Conservation (phyloP, 2,797 vertebrate species). For the Anguilla pacifica region DNA sequence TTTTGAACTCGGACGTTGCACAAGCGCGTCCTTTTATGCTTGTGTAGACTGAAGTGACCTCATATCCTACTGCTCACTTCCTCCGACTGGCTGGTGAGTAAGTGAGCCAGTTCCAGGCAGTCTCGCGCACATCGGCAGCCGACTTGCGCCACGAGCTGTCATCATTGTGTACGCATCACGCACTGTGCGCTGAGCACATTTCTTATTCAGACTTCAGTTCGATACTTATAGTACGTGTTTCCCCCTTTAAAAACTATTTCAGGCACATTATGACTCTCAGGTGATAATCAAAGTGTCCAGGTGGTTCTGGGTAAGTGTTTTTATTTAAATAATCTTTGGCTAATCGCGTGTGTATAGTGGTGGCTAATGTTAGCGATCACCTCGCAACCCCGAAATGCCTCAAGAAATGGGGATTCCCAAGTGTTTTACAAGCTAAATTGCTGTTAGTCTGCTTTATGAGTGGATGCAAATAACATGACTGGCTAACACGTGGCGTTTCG, state of each 20-base stretch:
- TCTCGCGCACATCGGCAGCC: conserved; percentile 50
- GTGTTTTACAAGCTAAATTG: background rate
- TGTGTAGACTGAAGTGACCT: conserved; percentile 46
- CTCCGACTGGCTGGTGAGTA: conserved; percentile 33
- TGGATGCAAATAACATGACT: background rate
- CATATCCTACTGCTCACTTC: conserved; percentile 62
- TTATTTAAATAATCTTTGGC: conserved; percentile 36
- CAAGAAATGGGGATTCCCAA: conserved; percentile 16
- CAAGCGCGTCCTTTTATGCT: background rate
- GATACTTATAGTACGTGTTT: conserved; percentile 49
- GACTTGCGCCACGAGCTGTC: conserved; percentile 64
- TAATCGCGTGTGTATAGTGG: conserved; percentile 57
- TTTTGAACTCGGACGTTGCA: background rate
- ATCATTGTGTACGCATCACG: conserved; percentile 41
- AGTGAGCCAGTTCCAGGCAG: conserved; percentile 70
- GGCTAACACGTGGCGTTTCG: background rate
- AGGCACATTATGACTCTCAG: conserved; percentile 71
- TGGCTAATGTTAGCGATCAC: conserved; percentile 57
- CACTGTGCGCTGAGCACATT: conserved; percentile 44
- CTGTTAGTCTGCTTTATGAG: background rate
- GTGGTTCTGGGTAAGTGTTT: conserved; percentile 77
- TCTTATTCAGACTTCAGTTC: conserved; percentile 30
- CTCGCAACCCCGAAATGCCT: background rate
- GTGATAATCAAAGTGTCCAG: conserved; percentile 76
- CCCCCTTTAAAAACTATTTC: conserved; percentile 59